Base-by-base conservation (phyloP, 2,888 invertebrate genomes). In the Biston betularia region DNA sequence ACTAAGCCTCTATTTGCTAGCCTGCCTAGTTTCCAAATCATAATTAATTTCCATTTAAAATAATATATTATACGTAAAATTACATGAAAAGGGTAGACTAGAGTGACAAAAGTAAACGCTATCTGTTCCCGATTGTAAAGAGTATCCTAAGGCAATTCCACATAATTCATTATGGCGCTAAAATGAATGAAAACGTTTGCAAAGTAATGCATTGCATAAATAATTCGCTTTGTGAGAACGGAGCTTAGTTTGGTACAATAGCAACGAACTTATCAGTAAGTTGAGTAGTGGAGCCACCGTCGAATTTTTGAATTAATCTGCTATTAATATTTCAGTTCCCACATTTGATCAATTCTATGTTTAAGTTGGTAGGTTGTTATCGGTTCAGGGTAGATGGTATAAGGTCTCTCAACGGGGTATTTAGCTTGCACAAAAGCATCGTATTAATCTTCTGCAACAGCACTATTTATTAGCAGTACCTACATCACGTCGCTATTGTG, bases 121-220 rank as follows among this genome's bases (percentile, higher is more conserved):
- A 15, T 53, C 53, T 35, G 53, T 14, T 15, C 40, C 24, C 11
- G 40, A 55, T 34, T 44, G 44, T 55, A 55, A 44, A 55, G 44
- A n/a, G 10, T 44, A 44, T 44, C 44, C 33, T 33, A 44, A 44
- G 44, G 55, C 44, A 33, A 42, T 55, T 55, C 44, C 44, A 55
- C 33, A 15, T 8, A 33, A 33, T 55, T 55, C 42, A 33, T 44
- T 55, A 44, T 42, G 7, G 33, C 33, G 9, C n/a, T 55, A 40
- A 38, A 40, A 52, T n/a, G 53, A 56, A 62, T 62, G n/a, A 50
- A 56, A 42, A 50, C 15, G 34, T 56, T 56, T 52, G 44, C 45
- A 42, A 60, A 60, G 52, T 52, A 61, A 48, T 55, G 49, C 44
- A 56, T 44, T 52, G 52, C 60, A 61, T 60, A 24, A 65, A 65